Conservation (phyloP, 2,113 vertebrate genomes). For the Bujurquina vittata region DNA sequence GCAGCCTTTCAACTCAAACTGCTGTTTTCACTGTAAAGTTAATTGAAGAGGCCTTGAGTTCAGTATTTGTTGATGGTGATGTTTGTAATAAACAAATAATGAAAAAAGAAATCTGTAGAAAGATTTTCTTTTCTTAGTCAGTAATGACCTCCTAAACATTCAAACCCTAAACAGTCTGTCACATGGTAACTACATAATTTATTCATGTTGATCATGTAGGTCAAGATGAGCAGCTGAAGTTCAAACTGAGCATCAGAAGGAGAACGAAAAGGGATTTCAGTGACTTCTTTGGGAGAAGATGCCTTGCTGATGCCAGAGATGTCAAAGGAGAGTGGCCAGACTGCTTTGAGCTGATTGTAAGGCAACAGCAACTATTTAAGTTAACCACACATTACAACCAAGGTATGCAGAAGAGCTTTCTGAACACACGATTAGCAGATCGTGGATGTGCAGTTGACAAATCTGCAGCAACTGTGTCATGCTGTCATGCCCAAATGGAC, state of each 20-base stretch:
- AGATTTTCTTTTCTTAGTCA: neutral
- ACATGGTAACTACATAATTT: neutral
- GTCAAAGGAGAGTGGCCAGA: too few species aligned
- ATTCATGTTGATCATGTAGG: neutral
- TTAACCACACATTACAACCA: too few species aligned
- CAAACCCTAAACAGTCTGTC: too few species aligned
- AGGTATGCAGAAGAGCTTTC: too few species aligned
- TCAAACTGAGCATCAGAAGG: too few species aligned
- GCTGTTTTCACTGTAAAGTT: conserved; percentile 62
- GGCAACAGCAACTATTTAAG: too few species aligned
- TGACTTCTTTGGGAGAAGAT: too few species aligned
- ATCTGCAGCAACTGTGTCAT: neutral
- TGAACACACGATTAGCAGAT: neutral
- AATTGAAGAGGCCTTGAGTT: conserved; percentile 65
- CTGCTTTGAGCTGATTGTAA: too few species aligned
- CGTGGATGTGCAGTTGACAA: neutral
- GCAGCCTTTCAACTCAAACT: conserved; percentile 50
- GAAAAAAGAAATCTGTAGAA: conserved; percentile 21
- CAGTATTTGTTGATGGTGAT: conserved; percentile 87
- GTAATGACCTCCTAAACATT: neutral
- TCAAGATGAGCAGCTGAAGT: too few species aligned
- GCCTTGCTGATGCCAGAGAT: too few species aligned
- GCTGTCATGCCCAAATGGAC: too few species aligned
- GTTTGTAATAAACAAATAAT: conserved; percentile 68
- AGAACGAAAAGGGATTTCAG: too few species aligned